Base-by-base conservation (phyloP, 2,113 vertebrate species). In the Anhinga anhinga region DNA sequence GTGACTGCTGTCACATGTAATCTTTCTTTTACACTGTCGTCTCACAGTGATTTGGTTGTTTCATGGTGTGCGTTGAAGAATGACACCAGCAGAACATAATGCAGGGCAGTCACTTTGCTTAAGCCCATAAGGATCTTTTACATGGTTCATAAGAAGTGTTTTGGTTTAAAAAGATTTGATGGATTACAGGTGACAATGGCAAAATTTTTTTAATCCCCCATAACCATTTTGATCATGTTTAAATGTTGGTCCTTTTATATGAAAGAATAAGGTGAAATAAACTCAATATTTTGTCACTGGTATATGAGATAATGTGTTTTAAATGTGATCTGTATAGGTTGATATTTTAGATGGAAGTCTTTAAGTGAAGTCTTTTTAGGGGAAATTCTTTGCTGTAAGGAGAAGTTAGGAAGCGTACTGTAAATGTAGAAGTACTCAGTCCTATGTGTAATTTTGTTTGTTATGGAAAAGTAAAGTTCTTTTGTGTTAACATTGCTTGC, bases 371-470 rank as follows among this genome's bases (percentile, higher is more conserved):
- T 98, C 67, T 95, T 91, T 94, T 97, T 95, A 82, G 38, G 47
- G 79, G 89, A 90, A 95, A 66, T 97, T 71, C 53, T 91, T 59
- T 91, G 65, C 94, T 95, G 76, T 97, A 90, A 97, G 95, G 96
- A 92, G 38, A 73, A 79, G 90, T 36, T 96, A 97, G 94, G 66
- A 97, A 93, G 65, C 81, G 58, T 94, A 82, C 82, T 97, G 97
- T 98, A 95, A 95, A 90, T 10, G 90, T 97, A 92, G 97, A 94
- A 93, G 91, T 95, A 93, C 82, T 96, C 95, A 88, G 93, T 97
- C 95, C 88, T 91, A 73, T 92, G 65, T 98, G 96, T 98, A 62
- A 96, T 96, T 98, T 97, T 96, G 91, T 96, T 98, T 90, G 96
- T 97, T 96, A 97, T 74, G 84, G 83, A 97, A 92, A 95, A 96